phyloP scores from a whole-genome alignment of 2,888 invertebrate species.

The Merodon equestris region DNA sequence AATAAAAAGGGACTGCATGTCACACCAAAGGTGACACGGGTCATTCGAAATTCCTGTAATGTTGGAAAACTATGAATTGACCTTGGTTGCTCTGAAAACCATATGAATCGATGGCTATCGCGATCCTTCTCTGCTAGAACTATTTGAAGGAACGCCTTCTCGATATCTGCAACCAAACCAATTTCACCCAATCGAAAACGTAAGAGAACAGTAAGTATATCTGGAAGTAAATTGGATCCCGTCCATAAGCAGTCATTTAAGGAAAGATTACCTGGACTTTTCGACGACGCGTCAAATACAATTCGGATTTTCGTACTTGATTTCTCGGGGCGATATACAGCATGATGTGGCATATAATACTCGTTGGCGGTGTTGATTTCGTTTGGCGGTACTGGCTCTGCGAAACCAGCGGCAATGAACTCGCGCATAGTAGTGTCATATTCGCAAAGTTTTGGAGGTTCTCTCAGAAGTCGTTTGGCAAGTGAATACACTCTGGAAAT shows the following conservation, averaged over 20 bases:
- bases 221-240: constrained; percentile 23
- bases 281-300: constrained; percentile 5
- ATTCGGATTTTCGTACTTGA: background rate
- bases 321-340: too few relatives aligned
- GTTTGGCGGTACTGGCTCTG: background rate
- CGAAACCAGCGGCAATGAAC: background rate
- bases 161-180: too few relatives aligned
- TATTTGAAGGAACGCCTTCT: too few relatives aligned
- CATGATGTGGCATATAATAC: background rate
- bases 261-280: constrained; percentile 2
- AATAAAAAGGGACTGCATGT: background rate
- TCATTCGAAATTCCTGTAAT: too few relatives aligned
- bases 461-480: too few relatives aligned
- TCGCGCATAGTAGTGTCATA: too few relatives aligned
- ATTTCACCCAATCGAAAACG: constrained; percentile 2
- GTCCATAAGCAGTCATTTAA: constrained; percentile 19
- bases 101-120: background rate
- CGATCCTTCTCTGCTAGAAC: background rate
- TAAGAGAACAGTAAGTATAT: constrained; percentile 10
- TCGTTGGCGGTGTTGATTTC: background rate
- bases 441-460: too few relatives aligned
- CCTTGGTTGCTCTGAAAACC: background rate
- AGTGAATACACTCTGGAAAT: too few relatives aligned
- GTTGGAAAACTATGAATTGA: too few relatives aligned
- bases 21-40: background rate